A percentile compares a stretch with the other conserved stretches of the same genome.
Evolutionary conservation across 2,113 vertebrate genomes (phyloP).

Genomic region (Gymnorhina tibicen): DNA sequence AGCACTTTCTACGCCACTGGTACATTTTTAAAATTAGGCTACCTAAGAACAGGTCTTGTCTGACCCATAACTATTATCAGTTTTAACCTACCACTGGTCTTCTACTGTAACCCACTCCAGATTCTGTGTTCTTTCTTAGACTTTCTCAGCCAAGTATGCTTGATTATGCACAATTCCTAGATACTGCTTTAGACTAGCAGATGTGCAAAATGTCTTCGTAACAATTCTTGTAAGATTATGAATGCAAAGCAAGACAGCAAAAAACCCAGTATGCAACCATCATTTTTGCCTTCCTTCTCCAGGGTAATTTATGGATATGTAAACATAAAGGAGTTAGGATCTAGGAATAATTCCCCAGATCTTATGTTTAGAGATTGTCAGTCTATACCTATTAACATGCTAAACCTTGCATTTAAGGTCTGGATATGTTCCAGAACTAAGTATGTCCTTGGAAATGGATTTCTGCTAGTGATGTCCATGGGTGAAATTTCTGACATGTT

Average conservation of each 20-base stretch:
- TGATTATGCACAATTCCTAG: background rate
- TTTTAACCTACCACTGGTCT: background rate
- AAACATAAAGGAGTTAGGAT: slow-evolving; percentile 13
- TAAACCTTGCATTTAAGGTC: slow-evolving; percentile 7
- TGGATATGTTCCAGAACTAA: background rate
- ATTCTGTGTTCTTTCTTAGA: background rate
- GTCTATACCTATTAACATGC: slow-evolving; percentile 30
- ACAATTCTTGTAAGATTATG: background rate
- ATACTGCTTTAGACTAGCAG: background rate
- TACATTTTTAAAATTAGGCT: background rate
- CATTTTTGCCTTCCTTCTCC: background rate
- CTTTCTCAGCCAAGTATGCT: background rate
- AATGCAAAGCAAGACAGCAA: background rate
- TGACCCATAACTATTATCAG: background rate
- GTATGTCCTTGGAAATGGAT: slow-evolving; percentile 2
- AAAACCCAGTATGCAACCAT: background rate
- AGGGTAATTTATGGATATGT: background rate
- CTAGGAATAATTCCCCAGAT: slow-evolving; percentile 19
- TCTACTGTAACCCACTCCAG: background rate
- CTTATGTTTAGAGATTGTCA: slow-evolving; percentile 20
- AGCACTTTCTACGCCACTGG: background rate
- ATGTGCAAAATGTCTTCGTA: background rate
- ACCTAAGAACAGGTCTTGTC: background rate
- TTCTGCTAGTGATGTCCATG: background rate
- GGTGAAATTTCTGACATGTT: slow-evolving; percentile 17